Conservation (phyloP, 30 jellyfish, hydroid and myxozoan genomes). For the Sanderia malayensis region DNA sequence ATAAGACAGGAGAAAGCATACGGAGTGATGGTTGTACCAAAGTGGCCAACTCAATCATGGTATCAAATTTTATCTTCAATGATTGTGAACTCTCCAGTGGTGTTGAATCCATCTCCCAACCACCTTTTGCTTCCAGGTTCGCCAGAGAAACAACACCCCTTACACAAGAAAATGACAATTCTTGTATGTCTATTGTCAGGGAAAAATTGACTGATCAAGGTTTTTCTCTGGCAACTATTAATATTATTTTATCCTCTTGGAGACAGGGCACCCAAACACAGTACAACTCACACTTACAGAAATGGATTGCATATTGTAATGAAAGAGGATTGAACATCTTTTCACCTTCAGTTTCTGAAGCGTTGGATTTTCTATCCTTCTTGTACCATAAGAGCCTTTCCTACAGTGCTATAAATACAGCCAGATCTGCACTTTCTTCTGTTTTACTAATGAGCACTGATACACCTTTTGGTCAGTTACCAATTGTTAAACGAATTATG, state of each 20-base stretch:
- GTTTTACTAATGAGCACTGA: constrained; percentile 7
- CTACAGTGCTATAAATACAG: constrained; percentile 44
- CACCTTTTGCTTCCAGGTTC: constrained; percentile 8
- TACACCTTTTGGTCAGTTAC: constrained; percentile 42
- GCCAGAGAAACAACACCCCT: constrained; percentile 23
- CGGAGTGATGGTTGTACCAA: no score
- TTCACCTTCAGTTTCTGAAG: constrained; percentile 29
- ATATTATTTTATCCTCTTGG: constrained; percentile 36
- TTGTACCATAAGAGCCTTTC: constrained; percentile 3
- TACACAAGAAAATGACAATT: constrained; percentile 15
- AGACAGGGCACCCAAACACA: constrained; percentile 31
- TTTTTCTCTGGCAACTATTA: constrained; percentile 6
- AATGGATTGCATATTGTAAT: no score
- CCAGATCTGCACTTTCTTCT: constrained; percentile 44
- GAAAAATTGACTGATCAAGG: no score
- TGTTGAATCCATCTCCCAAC: constrained; percentile 8
- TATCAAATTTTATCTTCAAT: constrained; percentile 19
- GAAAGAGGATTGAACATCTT: not conserved
- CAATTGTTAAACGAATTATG: constrained; percentile 44
- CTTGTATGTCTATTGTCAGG: not conserved
- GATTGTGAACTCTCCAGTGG: constrained; percentile 12
- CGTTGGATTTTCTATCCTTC: constrained; percentile 13
- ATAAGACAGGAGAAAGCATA: no score
- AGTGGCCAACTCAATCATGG: no score
- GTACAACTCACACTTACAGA: no score